Conservation (phyloP, 2,888 invertebrate species). For the Tethea ocularis region DNA sequence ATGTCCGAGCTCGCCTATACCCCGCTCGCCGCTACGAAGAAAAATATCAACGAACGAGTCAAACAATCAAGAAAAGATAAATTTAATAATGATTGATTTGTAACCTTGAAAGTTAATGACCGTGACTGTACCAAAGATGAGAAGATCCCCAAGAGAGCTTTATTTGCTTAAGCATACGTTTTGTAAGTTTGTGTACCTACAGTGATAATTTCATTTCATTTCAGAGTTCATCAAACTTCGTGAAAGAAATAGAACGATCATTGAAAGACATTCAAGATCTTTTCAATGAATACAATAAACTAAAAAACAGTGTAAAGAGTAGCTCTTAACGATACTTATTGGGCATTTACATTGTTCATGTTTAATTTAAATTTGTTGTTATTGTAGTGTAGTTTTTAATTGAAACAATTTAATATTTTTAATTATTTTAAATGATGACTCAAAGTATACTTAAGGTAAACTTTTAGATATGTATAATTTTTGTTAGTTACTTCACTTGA, state of each 20-base stretch:
- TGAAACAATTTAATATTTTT: conserved; percentile 15
- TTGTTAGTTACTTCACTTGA: not conserved
- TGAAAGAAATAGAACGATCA: conserved; percentile 88
- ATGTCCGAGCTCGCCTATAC: no score
- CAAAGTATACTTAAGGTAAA: conserved; percentile 43
- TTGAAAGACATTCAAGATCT: conserved; percentile 88
- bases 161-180: no score
- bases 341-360: conserved; percentile 22
- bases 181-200: not conserved
- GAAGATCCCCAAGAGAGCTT: no score
- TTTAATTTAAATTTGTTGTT: conserved; percentile 17
- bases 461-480: conserved; percentile 28
- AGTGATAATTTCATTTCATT: conserved; percentile 33
- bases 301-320: conserved; percentile 56
- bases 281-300: conserved; percentile 84
- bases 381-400: not conserved
- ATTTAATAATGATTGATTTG: no score
- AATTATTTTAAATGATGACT: conserved; percentile 37
- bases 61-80: no score
- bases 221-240: conserved; percentile 92
- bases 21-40: no score
- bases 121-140: no score
- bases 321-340: conserved; percentile 40
- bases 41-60: no score
- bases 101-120: no score